Evolutionary conservation across 2,113 vertebrate genomes (phyloP), one percentile per base, ranked within the genome.

Genomic region (Zapornia atra): DNA sequence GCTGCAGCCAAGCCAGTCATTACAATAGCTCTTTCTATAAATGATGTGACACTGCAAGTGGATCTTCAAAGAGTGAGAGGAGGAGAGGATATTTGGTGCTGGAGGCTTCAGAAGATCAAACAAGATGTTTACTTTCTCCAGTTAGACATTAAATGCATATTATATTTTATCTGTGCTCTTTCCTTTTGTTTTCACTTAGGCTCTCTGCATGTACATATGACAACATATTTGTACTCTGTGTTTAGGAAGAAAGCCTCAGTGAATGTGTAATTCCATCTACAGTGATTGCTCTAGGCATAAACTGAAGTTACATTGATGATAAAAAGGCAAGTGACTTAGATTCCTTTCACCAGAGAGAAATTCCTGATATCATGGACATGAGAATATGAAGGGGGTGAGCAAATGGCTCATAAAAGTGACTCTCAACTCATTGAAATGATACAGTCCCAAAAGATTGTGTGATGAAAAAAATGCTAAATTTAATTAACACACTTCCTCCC

Each of bases 141-240:
- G 56, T 71, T 77, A 51, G 12, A 46, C 9, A 68, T 56, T 31
- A 64, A 71, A 76, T 59, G 12, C 28, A 90, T 73, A 73, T 59
- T 87, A 6, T 46, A 44, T 54, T 81, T 92, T 6, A 40, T 15
- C 38, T 81, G 24, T 71, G 34, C 21, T 72, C 16, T 50, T 83
- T 76, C 34, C 15, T 50, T 38, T 17, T n/a, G 10, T 59, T 76
- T 86, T 53, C 44, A 40, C 13, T 73, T 46, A 24, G 66, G n/a
- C 17, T 64, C 8, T 18, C n/a, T 84, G 24, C 0, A 0, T 70
- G 68, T 50, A 11, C 31, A 7, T n/a, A 12, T 9, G 36, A 22
- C 36, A 63, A 75, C 16, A n/a, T 48, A 29, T 44, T 34, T 82
- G 19, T 82, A 33, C 24, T 42, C 26, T 61, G 31, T n/a, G n/a